Conservation (phyloP, 2,797 vertebrate genomes). For the Loriculus beryllinus region DNA sequence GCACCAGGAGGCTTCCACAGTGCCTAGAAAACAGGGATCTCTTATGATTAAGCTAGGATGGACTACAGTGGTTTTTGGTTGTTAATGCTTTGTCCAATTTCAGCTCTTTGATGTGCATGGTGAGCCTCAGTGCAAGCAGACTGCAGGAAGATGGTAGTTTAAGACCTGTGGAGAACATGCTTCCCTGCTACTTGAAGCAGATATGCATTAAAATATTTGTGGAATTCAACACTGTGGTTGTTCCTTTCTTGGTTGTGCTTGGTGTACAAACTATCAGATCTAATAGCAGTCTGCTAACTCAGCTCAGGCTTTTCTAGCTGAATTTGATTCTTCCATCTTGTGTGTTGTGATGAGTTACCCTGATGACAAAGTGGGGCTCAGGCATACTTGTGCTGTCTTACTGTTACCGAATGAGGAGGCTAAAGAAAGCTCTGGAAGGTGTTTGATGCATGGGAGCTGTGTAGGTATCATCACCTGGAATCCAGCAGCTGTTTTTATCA, state of each 20-base stretch:
- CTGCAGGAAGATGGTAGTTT: background rate
- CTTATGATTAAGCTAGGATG: background rate
- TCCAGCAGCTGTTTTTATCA: background rate
- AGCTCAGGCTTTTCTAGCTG: background rate
- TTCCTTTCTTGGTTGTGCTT: background rate
- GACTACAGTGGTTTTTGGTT: background rate
- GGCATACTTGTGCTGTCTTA: background rate
- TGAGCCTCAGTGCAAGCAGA: background rate
- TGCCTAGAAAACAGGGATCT: background rate
- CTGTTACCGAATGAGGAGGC: background rate
- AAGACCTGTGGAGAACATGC: background rate
- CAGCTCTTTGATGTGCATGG: background rate
- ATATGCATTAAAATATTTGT: background rate
- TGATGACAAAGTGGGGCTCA: background rate
- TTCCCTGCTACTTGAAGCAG: background rate
- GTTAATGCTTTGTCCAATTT: background rate
- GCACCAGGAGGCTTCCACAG: background rate
- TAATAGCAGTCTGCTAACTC: background rate
- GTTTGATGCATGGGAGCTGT: background rate
- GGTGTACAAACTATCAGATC: background rate
- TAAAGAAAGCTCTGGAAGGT: background rate
- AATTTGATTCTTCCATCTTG: background rate
- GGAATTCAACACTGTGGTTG: background rate
- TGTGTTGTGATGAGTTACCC: background rate
- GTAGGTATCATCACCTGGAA: background rate